Base-by-base conservation (phyloP, 2,888 invertebrate species). In the Troilus luridus region DNA sequence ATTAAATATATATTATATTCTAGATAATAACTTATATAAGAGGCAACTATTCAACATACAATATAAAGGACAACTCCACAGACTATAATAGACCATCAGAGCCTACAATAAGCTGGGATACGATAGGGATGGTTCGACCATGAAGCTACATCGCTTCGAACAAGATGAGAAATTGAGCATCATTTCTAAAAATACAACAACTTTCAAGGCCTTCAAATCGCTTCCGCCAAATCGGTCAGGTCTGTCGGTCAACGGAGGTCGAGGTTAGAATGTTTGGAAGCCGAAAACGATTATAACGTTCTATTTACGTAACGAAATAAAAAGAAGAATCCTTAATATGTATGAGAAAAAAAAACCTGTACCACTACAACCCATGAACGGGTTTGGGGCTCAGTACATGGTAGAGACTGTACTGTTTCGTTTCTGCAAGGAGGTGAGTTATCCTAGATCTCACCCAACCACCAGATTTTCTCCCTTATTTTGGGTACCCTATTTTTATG, bases 101-200 rank as follows among this genome's bases (percentile, higher is more conserved):
- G 9, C n/a, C 6, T 41, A 59, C 10, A n/a, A n/a, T 24, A 2
- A 11, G 24, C 3, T 10, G n/a, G 64, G n/a, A n/a, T n/a, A 64
- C n/a, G n/a, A 64, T 64, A 64, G 24, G 1, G 64, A 64, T 0
- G 24, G n/a, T 24, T 64, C 64, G 64, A 9, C 64, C 64, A 10
- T 64, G 64, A 11, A 10, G n/a, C 24, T n/a, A 5, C 64, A 64
- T 8, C 64, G 9, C n/a, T 62, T 14, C 14, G 17, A 17, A 24
- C 72, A 11, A 9, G n/a, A 72, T 72, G 72, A 72, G 27, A 24
- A 72, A 72, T 72, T 72, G 27, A 27, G 27, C 27, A 72, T 72
- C 72, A 72, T 72, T 27, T 72, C 72, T 72, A 72, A 72, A 72
- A 72, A 72, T 72, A 72, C 24, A 72, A 27, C 72, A 19, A 72